phyloP scores from a whole-genome alignment of 1,140 invertebrate genomes.

The Tetramorium parvispinum region DNA sequence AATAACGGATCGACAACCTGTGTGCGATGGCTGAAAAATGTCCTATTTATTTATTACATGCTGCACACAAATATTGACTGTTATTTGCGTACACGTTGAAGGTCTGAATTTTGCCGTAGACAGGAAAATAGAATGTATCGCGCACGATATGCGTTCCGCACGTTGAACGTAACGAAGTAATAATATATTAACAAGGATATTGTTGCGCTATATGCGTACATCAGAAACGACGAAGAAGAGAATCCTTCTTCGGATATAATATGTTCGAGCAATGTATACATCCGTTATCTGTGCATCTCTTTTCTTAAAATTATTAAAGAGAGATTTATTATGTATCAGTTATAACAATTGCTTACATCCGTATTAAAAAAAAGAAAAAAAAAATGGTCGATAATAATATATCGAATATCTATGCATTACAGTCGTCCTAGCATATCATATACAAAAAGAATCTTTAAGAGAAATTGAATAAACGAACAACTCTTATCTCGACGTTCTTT shows the following conservation, averaged over 20 bases:
- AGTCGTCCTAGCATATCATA: neutral
- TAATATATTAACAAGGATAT: neutral
- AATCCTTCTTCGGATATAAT: neutral
- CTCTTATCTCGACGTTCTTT: slow-evolving; percentile 37
- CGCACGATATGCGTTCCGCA: neutral
- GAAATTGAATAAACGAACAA: slow-evolving; percentile 43
- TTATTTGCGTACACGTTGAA: neutral
- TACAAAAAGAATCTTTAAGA: slow-evolving; percentile 8
- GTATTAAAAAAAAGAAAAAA: neutral
- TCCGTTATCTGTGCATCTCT: neutral
- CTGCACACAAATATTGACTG: neutral
- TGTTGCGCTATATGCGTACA: neutral
- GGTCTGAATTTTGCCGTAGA: neutral
- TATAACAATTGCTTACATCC: neutral
- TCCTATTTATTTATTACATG: neutral
- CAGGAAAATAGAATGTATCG: slow-evolving; percentile 26
- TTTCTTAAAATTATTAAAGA: neutral
- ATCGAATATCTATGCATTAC: neutral
- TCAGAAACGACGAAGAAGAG: neutral
- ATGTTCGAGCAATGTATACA: slow-evolving; percentile 47
- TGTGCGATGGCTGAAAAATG: neutral
- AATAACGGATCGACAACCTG: neutral
- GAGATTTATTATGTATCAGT: neutral
- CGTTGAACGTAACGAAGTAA: neutral
- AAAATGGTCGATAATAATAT: neutral